These are phyloP conservation scores for Cariama cristata DNA, from an alignment of 2,113 vertebrate species.

Conservation along the genomic window DNA sequence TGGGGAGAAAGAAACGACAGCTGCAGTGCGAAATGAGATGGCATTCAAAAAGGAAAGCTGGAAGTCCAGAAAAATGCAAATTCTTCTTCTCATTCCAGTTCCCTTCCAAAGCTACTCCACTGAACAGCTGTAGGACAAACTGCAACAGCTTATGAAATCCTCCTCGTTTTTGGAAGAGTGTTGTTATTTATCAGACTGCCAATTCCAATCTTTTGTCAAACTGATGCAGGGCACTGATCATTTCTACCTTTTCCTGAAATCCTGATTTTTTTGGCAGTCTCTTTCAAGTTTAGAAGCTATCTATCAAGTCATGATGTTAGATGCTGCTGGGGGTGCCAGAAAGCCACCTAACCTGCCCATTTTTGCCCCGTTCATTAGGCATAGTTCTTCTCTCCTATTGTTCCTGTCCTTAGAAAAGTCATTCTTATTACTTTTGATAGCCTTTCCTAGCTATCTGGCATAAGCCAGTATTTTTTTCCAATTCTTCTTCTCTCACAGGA, in stretches of 20 bases:
- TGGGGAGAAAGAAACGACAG: neutral
- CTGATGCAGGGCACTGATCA: neutral
- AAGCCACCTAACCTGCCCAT: neutral
- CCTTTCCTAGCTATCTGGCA: neutral
- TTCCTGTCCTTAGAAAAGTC: neutral
- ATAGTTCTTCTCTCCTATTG: rapidly evolving
- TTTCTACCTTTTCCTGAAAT: neutral
- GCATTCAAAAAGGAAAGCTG: neutral
- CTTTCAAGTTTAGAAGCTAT: neutral
- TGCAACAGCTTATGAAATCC: neutral
- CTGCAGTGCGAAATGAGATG: neutral
- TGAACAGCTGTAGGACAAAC: too few species aligned
- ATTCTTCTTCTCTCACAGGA: neutral
- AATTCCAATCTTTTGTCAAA: too few species aligned
- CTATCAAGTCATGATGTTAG: too few species aligned
- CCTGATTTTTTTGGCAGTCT: too few species aligned
- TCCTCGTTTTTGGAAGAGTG: neutral
- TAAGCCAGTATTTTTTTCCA: neutral
- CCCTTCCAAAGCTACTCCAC: neutral
- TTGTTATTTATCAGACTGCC: neutral
- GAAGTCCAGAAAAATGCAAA: too few species aligned
- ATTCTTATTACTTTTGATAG: neutral
- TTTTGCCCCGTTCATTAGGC: neutral
- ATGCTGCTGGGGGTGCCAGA: neutral
- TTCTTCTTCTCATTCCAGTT: neutral